Percentiles rank a stretch among this genome's conserved stretches.
Evolutionary conservation across 1,140 invertebrate species (phyloP).

Genomic region (Papilio polyxenes): DNA sequence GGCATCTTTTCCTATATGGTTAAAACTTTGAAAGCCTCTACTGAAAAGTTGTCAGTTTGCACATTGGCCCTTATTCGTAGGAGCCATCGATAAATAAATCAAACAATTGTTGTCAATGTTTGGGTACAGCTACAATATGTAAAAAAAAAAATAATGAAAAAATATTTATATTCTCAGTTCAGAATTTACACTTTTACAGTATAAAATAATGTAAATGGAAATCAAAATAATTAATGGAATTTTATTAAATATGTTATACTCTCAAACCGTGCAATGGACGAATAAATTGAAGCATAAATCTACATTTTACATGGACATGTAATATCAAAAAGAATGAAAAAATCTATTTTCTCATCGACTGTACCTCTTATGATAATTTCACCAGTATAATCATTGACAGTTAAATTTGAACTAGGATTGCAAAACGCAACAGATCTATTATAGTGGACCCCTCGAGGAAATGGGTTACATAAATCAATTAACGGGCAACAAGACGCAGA

Average conservation of each 20-base stretch:
- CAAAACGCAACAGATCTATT: constrained; percentile 10
- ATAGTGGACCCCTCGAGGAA: not conserved
- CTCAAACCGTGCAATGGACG: not conserved
- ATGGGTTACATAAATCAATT: constrained; percentile 22
- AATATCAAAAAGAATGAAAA: not conserved
- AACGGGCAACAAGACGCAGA: not conserved
- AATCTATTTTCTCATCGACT: not conserved
- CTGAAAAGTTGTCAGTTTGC: too few relatives aligned
- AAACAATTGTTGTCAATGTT: too few relatives aligned
- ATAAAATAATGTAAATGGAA: not conserved
- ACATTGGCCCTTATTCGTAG: too few relatives aligned
- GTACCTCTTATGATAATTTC: not conserved
- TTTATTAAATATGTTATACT: not conserved
- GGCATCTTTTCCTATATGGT: too few relatives aligned
- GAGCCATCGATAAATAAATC: too few relatives aligned
- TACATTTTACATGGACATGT: not conserved
- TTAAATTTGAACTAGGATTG: not conserved
- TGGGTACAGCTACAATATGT: not conserved
- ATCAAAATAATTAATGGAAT: not conserved
- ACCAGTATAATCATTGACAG: not conserved
- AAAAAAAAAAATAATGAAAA: too few relatives aligned
- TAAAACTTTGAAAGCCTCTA: too few relatives aligned
- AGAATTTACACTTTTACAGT: not conserved
- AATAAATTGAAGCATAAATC: not conserved
- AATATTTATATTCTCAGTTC: too few relatives aligned